phyloP scores from a whole-genome alignment of 2,797 vertebrate genomes.

The Galago senegalensis region DNA sequence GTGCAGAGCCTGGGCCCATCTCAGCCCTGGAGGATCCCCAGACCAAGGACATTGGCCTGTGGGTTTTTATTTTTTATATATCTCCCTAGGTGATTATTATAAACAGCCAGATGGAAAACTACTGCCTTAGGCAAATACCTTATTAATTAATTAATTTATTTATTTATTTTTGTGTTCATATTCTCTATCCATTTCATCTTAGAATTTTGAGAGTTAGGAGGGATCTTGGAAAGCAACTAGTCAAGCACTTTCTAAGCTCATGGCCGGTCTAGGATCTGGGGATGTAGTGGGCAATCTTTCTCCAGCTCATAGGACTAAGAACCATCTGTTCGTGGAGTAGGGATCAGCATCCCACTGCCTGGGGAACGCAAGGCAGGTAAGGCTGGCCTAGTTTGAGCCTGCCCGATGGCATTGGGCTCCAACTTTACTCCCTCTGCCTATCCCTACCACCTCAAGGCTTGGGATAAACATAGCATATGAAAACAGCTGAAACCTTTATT shows the following conservation, averaged over 20 bases:
- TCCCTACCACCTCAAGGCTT: rapidly evolving
- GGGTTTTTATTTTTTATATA: background rate
- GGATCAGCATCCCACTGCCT: background rate
- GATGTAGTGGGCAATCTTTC: rapidly evolving
- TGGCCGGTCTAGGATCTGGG: background rate
- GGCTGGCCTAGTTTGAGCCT: background rate
- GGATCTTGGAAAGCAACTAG: background rate
- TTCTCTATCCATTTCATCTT: background rate
- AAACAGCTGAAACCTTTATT: background rate
- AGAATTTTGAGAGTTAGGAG: background rate
- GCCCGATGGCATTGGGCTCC: rapidly evolving
- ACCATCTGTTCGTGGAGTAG: background rate
- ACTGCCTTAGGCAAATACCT: background rate
- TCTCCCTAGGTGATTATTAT: background rate
- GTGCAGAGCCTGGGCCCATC: background rate
- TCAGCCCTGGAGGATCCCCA: background rate
- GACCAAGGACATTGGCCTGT: background rate
- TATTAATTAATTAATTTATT: background rate
- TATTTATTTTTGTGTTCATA: background rate
- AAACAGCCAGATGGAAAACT: background rate
- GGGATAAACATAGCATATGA: background rate
- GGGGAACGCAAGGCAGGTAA: background rate
- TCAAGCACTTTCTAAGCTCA: background rate
- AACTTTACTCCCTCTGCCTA: background rate
- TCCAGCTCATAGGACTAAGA: background rate